Base-by-base conservation (phyloP, 2,888 invertebrate species). In the Sicus ferrugineus region DNA sequence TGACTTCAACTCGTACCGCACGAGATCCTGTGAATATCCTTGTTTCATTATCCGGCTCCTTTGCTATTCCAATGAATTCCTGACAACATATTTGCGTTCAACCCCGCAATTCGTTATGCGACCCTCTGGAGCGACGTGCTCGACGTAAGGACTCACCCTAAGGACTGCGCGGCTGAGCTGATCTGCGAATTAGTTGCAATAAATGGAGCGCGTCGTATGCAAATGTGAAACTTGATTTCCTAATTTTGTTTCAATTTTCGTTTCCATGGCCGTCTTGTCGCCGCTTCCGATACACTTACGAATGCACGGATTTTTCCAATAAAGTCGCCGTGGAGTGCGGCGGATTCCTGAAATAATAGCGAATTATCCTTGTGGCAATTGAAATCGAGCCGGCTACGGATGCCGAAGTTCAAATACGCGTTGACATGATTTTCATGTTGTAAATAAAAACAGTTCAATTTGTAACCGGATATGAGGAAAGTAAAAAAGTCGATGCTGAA, bases 221-320 rank as follows among this genome's bases (percentile, higher is more conserved):
- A 82, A 83, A 82, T 82, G 79, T 79, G 77, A 75, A 77, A 81
- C 79, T 81, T 81, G 81, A 83, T 82, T 82, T 83, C 79, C 79
- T 80, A 82, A 82, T 79, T 81, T 81, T 77, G 79, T 82, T 81
- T 81, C 82, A 82, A 82, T 81, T 81, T 74, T 69, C 38, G n/a
- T 68, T 64, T 31, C 34, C 34, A 38, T 70, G 23, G 56, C 67
- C 72, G 71, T 68, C 64, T 64, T 72, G n/a, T n/a, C n/a, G n/a
- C n/a, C n/a, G n/a, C n/a, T n/a, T n/a, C n/a, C n/a, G n/a, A 71
- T 50, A 59, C 67, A 62, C 65, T 67, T 54, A 52, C 64, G 68
- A 69, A 31, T 11, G 28, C 2, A 2, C 14, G 6, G 6, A 59
- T 38, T 59, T 21, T 21, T 54, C 26, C 59, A 38, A 56, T 38